Evolutionary conservation across 1,140 invertebrate genomes (phyloP).

Genomic region (Panulirus ornatus): DNA sequence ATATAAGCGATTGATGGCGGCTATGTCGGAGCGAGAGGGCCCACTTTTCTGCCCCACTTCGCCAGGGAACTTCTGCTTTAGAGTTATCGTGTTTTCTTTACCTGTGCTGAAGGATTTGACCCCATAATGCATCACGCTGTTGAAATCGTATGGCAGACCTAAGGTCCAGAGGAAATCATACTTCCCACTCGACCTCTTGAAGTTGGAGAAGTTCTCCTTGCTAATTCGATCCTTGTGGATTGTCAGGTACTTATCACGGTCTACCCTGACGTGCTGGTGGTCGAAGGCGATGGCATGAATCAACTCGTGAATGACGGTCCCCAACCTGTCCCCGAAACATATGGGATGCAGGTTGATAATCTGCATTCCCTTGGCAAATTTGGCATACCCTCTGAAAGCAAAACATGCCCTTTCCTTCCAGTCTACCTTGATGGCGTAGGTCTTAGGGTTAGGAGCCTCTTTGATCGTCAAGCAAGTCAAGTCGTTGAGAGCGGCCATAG

Average conservation of each 20-base stretch:
- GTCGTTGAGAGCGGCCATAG: no score
- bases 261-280: background rate
- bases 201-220: background rate
- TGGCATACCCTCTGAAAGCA: no score
- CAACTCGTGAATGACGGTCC: conserved; percentile 13
- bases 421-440: no score
- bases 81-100: background rate
- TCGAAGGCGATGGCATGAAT: conserved; percentile 15
- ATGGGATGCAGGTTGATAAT: background rate
- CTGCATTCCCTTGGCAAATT: no score
- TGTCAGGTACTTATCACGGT: conserved; percentile 31
- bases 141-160: conserved; percentile 36
- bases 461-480: no score
- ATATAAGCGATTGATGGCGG: conserved; percentile 29
- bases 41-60: background rate
- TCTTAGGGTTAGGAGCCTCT: no score
- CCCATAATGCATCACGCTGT: conserved; percentile 36
- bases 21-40: background rate
- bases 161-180: background rate
- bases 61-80: background rate
- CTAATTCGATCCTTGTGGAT: background rate
- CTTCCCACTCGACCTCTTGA: background rate
- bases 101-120: background rate
- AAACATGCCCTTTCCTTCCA: no score
- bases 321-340: background rate